Conservation (phyloP, 2,888 invertebrate species). For the Lasius platythorax region DNA sequence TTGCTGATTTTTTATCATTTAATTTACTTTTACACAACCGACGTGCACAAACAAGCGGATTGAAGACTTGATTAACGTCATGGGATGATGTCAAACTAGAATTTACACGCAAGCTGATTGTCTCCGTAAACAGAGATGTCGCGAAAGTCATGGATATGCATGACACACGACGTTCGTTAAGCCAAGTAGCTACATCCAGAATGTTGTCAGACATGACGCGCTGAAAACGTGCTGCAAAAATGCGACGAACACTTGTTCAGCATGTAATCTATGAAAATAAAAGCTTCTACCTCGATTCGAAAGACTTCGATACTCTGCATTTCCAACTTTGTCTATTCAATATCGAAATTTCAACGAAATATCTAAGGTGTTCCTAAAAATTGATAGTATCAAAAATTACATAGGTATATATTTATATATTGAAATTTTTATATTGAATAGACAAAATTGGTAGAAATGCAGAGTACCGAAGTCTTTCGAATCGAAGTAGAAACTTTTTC, state of each 20-base stretch:
- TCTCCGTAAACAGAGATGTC: slow-evolving; percentile 29
- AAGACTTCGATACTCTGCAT: background rate
- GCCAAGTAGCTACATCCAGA: slow-evolving; percentile 36
- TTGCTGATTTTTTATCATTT: slow-evolving; percentile 24
- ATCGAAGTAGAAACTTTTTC: too few relatives aligned
- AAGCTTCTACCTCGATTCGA: background rate
- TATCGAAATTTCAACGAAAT: background rate
- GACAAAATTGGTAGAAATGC: background rate
- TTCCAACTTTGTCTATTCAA: background rate
- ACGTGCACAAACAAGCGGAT: background rate
- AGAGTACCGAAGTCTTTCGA: too few relatives aligned
- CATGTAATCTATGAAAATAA: background rate
- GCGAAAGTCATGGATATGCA: slow-evolving; percentile 56
- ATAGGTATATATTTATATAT: too few relatives aligned
- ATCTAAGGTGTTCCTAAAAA: background rate
- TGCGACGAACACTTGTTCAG: background rate
- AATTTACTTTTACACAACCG: background rate
- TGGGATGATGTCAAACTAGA: background rate
- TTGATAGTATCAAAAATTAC: slow-evolving; percentile 3
- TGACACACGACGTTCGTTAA: slow-evolving; percentile 43
- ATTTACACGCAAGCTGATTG: slow-evolving; percentile 30
- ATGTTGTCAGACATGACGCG: slow-evolving; percentile 32
- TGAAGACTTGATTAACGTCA: background rate
- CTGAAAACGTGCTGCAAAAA: background rate
- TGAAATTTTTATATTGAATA: too few relatives aligned